phyloP scores from a whole-genome alignment of 2,113 vertebrate species.

The Apteryx owenii region DNA sequence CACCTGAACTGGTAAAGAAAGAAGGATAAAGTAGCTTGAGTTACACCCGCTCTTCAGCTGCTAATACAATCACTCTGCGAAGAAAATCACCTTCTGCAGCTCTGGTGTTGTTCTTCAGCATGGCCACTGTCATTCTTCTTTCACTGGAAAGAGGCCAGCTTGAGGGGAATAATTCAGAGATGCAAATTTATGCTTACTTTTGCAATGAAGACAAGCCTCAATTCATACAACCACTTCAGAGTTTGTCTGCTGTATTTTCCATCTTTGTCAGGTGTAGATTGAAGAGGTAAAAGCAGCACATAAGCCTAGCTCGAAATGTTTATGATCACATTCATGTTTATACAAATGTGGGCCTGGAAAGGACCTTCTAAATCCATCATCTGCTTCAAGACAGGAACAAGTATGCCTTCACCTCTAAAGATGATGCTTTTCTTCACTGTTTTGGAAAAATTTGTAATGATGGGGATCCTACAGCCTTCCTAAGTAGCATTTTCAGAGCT shows the following conservation, averaged over 20 bases:
- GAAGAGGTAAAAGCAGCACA: neutral
- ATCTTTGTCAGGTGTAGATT: neutral
- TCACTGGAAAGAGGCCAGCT: neutral
- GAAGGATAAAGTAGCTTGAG: neutral
- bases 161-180: neutral
- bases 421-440: neutral
- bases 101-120: neutral
- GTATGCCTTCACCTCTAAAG: rapidly evolving
- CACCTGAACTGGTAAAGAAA: constrained; percentile 16
- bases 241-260: neutral
- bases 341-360: neutral
- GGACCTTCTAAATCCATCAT: neutral
- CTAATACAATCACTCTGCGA: neutral
- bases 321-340: neutral
- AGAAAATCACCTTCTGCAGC: neutral
- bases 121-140: neutral
- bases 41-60: neutral
- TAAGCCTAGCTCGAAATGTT: neutral
- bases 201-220: neutral
- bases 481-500: neutral
- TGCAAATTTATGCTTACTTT: neutral
- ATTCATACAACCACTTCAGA: neutral
- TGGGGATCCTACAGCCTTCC: neutral
- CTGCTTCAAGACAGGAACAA: neutral
- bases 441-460: neutral